Conservation (phyloP, 2,797 vertebrate species). For the Crax fasciolata region DNA sequence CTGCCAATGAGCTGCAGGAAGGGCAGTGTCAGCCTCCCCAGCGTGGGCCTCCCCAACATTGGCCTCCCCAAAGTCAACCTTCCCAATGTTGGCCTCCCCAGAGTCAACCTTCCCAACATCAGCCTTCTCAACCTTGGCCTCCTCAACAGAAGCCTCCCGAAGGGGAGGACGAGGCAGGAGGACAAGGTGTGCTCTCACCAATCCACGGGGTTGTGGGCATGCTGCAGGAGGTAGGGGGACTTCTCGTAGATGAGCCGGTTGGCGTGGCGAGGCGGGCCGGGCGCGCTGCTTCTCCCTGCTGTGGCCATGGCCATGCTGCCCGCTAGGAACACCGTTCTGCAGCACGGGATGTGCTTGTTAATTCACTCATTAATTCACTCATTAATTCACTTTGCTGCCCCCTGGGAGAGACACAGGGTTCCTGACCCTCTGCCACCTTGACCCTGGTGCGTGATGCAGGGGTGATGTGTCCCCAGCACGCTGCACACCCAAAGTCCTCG, state of each 20-base stretch:
- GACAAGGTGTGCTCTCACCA: conserved; percentile 84
- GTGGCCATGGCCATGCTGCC: conserved; percentile 65
- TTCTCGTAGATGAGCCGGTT: conserved; percentile 91
- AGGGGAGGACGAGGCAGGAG: not conserved
- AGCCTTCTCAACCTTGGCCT: too few species aligned
- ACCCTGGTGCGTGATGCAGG: not conserved
- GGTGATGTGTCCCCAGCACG: not conserved
- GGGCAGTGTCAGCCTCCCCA: too few species aligned
- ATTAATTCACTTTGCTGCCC: not conserved
- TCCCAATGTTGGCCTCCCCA: too few species aligned
- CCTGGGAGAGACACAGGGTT: accelerated
- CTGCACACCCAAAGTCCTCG: not conserved
- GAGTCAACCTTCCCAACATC: too few species aligned
- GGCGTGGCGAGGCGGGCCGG: not conserved
- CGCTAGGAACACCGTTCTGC: conserved; percentile 57
- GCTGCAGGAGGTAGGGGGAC: conserved; percentile 93
- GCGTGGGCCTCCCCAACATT: too few species aligned
- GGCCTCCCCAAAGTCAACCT: too few species aligned
- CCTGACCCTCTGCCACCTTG: not conserved
- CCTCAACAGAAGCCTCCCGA: not conserved
- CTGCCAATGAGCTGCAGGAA: not conserved
- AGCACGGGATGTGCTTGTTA: not conserved
- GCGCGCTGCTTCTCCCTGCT: conserved; percentile 20
- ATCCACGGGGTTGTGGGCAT: conserved; percentile 94
- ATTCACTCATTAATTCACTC: not conserved